Percentiles rank a stretch among this genome's conserved stretches.
phyloP scores from a whole-genome alignment of 2,888 invertebrate species.

The Loripinus fragilis region DNA sequence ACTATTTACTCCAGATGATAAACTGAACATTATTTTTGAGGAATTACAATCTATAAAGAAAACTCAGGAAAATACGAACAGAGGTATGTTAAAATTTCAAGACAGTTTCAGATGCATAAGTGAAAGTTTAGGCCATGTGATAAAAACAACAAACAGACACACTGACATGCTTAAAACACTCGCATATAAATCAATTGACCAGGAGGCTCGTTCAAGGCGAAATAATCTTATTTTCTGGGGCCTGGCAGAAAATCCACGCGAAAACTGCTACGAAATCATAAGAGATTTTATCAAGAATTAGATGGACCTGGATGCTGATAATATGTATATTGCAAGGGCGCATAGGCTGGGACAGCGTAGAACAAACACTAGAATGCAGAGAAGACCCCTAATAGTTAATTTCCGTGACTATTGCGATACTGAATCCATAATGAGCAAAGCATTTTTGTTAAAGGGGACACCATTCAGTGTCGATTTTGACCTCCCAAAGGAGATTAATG shows the following conservation, averaged over 20 bases:
- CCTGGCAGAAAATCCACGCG: background rate
- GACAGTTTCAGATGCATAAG: background rate
- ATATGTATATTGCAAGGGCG: no score
- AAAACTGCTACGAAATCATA: background rate
- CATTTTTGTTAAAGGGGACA: no score
- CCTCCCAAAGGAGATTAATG: no score
- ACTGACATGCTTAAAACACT: no score
- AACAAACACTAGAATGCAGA: no score
- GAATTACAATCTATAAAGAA: background rate
- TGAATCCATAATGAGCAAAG: no score
- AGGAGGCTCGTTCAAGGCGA: slow-evolving; percentile 1
- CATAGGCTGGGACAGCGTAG: no score
- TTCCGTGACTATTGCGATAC: no score
- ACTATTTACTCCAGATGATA: background rate
- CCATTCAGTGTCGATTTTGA: no score
- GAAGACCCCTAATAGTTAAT: no score
- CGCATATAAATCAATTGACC: no score
- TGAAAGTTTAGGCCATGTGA: background rate
- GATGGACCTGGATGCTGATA: no score
- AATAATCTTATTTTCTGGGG: background rate
- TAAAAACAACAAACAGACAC: background rate
- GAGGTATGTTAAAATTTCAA: slow-evolving; percentile 10
- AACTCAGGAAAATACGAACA: background rate
- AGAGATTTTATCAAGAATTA: background rate
- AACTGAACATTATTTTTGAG: background rate